Evolutionary conservation across 2,888 invertebrate species (phyloP).

Genomic region (Xanthia icteritia): DNA sequence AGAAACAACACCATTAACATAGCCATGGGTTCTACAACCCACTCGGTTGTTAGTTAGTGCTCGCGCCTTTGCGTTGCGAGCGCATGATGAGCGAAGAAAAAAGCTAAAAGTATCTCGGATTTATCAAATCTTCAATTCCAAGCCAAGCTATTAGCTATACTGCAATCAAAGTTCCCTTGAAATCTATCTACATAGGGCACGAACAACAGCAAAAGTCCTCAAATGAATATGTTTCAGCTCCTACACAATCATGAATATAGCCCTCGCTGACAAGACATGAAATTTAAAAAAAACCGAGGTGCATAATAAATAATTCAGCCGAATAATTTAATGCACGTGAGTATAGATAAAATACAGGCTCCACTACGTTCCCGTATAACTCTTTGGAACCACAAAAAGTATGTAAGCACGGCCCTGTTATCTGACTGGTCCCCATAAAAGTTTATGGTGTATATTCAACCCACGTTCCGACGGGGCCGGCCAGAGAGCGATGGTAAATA

Average conservation of each 20-base stretch:
- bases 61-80: slow-evolving; percentile 8
- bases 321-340: slow-evolving; percentile 36
- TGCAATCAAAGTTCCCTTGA: background rate
- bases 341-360: slow-evolving; percentile 37
- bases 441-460: slow-evolving; percentile 79
- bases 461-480: slow-evolving; percentile 68
- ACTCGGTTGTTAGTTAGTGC: slow-evolving; percentile 9
- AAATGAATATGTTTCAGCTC: background rate
- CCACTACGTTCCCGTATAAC: slow-evolving; percentile 46
- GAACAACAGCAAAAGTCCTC: background rate
- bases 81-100: background rate
- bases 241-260: background rate
- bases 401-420: slow-evolving; percentile 68
- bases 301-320: slow-evolving; percentile 23
- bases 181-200: background rate
- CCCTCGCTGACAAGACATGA: background rate
- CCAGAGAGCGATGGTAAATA: slow-evolving; percentile 70
- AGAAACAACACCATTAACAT: slow-evolving; percentile 27
- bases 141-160: background rate
- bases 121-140: background rate
- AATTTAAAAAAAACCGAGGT: background rate
- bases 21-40: slow-evolving; percentile 34
- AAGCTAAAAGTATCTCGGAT: background rate
- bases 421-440: slow-evolving; percentile 79
- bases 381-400: slow-evolving; percentile 70